These are phyloP conservation scores for Troides helena DNA, from an alignment of 2,888 invertebrate genomes.

Conservation along the genomic window DNA sequence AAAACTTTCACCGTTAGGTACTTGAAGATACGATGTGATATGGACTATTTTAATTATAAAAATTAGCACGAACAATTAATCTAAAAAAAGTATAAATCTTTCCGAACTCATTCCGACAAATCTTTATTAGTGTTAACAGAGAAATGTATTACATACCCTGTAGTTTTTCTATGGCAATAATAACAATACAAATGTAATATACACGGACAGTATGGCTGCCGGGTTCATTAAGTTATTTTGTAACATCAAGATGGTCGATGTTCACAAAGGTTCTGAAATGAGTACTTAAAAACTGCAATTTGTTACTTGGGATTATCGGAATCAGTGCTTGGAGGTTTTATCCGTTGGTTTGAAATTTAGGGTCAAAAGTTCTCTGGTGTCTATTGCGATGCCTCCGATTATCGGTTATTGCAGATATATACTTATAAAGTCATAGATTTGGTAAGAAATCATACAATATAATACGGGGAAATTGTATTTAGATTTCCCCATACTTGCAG, in stretches of 20 bases:
- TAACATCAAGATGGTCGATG: not conserved
- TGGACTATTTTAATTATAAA: too few species aligned
- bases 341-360: not conserved
- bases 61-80: too few species aligned
- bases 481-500: not conserved
- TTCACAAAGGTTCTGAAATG: not conserved
- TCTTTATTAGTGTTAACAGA: too few species aligned
- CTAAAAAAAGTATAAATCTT: too few species aligned
- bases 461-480: not conserved
- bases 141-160: too few species aligned
- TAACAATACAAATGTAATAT: not conserved
- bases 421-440: not conserved
- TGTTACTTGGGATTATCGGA: not conserved
- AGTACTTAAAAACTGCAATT: not conserved
- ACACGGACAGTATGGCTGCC: not conserved
- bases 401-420: not conserved
- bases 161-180: not conserved
- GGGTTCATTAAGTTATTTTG: too few species aligned
- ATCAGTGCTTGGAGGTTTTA: constrained; percentile 1
- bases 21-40: too few species aligned
- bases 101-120: too few species aligned
- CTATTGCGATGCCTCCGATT: not conserved
- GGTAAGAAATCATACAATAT: not conserved
- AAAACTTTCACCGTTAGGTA: too few species aligned
- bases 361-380: not conserved